Percentiles rank a stretch among this genome's conserved stretches.
Evolutionary conservation across 2,113 vertebrate genomes (phyloP).

Genomic region (Ibidorhyncha struthersii): DNA sequence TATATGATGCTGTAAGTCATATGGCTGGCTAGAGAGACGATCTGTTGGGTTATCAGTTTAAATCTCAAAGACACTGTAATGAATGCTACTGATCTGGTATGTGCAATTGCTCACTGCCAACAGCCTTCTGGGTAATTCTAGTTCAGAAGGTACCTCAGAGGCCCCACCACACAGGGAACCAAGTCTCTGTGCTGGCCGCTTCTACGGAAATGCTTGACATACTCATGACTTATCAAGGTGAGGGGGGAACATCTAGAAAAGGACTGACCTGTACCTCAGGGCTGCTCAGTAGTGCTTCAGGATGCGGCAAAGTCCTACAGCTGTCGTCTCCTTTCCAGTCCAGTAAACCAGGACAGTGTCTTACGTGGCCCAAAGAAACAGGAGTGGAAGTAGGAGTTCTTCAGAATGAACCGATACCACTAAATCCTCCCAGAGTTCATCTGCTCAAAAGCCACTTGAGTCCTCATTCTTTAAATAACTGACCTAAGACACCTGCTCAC

Average conservation of each 20-base stretch:
- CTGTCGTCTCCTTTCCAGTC: neutral
- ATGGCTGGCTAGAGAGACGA: neutral
- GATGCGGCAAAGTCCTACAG: neutral
- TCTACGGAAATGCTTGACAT: neutral
- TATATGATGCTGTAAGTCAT: neutral
- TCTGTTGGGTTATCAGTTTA: neutral
- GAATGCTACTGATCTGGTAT: neutral
- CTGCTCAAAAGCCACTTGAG: neutral
- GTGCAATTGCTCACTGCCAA: neutral
- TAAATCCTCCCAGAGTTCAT: neutral
- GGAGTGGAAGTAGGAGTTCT: neutral
- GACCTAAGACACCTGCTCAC: neutral
- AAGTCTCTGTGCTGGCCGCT: neutral
- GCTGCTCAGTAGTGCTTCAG: neutral
- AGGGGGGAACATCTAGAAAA: neutral
- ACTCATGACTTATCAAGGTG: neutral
- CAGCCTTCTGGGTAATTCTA: neutral
- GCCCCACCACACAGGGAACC: neutral
- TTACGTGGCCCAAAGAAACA: neutral
- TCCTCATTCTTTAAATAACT: neutral
- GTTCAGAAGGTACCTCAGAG: neutral
- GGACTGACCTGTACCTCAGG: neutral
- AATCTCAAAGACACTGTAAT: neutral
- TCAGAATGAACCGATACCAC: neutral
- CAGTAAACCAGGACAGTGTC: neutral